These are phyloP conservation scores for Anarhynchus alexandrinus DNA, from an alignment of 2,113 vertebrate species.

Conservation along the genomic window DNA sequence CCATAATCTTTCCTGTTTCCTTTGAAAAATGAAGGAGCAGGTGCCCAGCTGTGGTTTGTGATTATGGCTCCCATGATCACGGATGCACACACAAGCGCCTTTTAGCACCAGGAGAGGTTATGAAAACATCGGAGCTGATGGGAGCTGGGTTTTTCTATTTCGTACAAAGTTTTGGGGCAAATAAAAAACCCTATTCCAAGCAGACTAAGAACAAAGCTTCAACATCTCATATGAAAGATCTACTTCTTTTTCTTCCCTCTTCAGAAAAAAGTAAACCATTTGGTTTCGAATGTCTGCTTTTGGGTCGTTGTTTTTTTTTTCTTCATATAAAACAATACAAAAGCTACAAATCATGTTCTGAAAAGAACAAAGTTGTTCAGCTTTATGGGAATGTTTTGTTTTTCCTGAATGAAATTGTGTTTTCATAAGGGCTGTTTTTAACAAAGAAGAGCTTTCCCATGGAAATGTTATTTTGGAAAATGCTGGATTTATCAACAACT, in stretches of 20 bases:
- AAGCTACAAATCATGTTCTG: not conserved
- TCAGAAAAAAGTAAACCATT: not conserved
- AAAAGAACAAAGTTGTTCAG: not conserved
- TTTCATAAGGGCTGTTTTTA: not conserved
- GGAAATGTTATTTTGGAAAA: not conserved
- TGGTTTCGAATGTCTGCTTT: not conserved
- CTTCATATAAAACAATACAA: not conserved
- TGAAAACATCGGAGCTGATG: not conserved
- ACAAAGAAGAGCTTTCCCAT: not conserved
- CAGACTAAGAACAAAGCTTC: not conserved
- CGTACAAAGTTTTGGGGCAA: not conserved
- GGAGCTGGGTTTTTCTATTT: not conserved
- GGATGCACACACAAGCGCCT: accelerated
- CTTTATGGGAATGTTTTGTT: not conserved
- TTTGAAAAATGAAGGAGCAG: not conserved
- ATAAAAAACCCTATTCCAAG: not conserved
- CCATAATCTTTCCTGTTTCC: not conserved
- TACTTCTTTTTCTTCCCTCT: not conserved
- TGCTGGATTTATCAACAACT: not conserved
- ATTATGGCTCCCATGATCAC: not conserved
- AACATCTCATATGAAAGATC: not conserved
- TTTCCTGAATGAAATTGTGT: not conserved
- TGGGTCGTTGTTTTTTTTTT: not conserved
- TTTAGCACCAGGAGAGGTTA: not conserved
- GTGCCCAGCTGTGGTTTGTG: not conserved